Evolutionary conservation across 1,140 invertebrate genomes (phyloP), one percentile per base, ranked within the genome.

Genomic region (Xylocopa sonorina): DNA sequence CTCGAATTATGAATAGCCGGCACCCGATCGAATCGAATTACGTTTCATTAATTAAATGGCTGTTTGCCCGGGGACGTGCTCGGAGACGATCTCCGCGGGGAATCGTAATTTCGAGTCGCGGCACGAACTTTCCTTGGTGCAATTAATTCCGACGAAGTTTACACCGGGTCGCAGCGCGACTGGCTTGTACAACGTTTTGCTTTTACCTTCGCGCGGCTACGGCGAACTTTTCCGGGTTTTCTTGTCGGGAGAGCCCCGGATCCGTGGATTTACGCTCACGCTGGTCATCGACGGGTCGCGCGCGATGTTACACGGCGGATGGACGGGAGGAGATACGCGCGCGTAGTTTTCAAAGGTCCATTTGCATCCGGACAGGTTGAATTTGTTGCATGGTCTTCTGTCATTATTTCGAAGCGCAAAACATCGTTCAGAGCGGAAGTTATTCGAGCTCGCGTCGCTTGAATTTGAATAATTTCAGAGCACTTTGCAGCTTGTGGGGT

Each of bases 41-140:
- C 51, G 51, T 57, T 57, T 55, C 74, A 68, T 76, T 76, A 67
- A 76, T 76, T 76, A 76, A 68, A 58, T n/a, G n/a, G n/a, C 41
- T 16, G 16, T 43, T 32, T 34, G 51, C 46, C n/a, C 29, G 16
- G 2, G 32, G 34, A 38, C 14, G 46, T 41, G 48, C 24, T 24
- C 27, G 29, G n/a, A 18, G 14, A 2, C 43, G 12, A 32, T 29
- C 58, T 16, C 64, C 29, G 6, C 29, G 6, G n/a, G 41, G 64
- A 68, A 58, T 77, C 74, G 64, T 69, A 77, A 77, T 77, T 77
- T 69, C 74, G 51, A 67, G 41, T 46, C 50, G 27, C 14, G 41
- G 51, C 53, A 55, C 29, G 38, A 68, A 46, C 41, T 66, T 57
- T n/a, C 38, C 9, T 27, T 48, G 10, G 3, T 21, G 24, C 73